Conservation (phyloP, 2,797 vertebrate genomes). For the Lates japonicus region DNA sequence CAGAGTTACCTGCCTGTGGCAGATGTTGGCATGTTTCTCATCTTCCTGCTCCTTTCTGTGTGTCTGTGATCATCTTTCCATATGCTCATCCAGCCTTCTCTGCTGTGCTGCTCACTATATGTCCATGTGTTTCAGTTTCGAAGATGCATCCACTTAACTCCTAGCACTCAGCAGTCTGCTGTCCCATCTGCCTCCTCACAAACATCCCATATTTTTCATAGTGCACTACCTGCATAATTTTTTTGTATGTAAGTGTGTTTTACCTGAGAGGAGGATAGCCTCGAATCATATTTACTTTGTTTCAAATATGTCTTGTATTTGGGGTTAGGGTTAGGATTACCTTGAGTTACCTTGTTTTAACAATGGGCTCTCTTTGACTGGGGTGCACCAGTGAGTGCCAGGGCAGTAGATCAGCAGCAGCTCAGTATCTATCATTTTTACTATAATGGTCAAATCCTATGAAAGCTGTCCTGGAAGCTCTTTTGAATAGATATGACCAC, state of each 20-base stretch:
- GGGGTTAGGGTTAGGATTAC: no score
- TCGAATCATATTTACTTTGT: neutral
- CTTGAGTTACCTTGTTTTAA: no score
- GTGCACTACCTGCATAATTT: neutral
- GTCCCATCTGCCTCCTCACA: constrained; percentile 27
- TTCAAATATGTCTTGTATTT: neutral
- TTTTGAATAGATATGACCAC: no score
- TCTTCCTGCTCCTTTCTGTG: neutral
- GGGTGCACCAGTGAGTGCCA: no score
- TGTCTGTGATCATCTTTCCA: constrained; percentile 2
- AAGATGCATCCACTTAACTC: constrained; percentile 14
- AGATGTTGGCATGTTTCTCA: constrained; percentile 12
- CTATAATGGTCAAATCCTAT: no score
- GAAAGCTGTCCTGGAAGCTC: no score
- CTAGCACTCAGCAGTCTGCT: constrained; percentile 8
- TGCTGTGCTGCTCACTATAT: constrained; percentile 14
- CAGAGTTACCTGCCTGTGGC: neutral
- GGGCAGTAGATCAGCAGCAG: no score
- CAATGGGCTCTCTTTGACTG: no score
- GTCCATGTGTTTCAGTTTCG: constrained; percentile 27
- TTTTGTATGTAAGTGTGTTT: constrained; percentile 10
- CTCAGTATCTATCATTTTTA: no score
- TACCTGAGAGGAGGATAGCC: neutral
- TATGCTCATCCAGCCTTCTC: constrained; percentile 25
- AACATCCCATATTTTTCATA: neutral